Percentiles rank a stretch among this genome's conserved stretches.
phyloP scores from a whole-genome alignment of 2,797 vertebrate genomes.

The Pseudochromis fuscus region DNA sequence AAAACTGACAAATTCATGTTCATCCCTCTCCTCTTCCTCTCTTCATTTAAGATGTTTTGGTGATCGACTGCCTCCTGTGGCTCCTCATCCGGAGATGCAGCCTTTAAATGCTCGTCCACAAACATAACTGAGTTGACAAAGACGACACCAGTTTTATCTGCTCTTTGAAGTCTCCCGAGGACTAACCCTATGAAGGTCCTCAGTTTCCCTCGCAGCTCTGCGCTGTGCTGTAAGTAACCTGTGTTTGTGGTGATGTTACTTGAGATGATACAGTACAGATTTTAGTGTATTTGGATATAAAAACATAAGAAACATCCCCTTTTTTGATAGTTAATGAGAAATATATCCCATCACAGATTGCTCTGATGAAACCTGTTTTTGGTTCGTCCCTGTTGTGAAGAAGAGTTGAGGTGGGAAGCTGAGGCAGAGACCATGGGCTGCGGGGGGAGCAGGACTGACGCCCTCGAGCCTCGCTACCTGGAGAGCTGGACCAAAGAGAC shows the following conservation, averaged over 20 bases:
- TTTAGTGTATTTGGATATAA: too few relatives aligned
- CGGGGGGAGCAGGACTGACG: slow-evolving; percentile 87
- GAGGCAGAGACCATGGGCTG: slow-evolving; percentile 83
- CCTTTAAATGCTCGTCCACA: slow-evolving; percentile 17
- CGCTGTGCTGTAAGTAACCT: slow-evolving; percentile 57
- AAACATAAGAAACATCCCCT: too few relatives aligned
- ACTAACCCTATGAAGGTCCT: slow-evolving; percentile 36
- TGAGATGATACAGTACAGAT: background rate
- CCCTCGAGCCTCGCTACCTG: slow-evolving; percentile 86
- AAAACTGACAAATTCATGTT: background rate
- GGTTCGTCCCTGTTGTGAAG: slow-evolving; percentile 11
- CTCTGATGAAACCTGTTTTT: too few relatives aligned
- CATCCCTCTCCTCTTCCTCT: background rate
- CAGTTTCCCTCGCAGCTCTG: slow-evolving; percentile 16
- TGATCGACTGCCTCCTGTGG: background rate
- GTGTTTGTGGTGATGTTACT: background rate
- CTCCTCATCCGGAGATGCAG: slow-evolving; percentile 40
- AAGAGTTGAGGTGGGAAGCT: slow-evolving; percentile 21
- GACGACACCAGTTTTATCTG: background rate
- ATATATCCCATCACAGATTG: too few relatives aligned
- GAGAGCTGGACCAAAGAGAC: slow-evolving; percentile 90
- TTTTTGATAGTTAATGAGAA: too few relatives aligned
- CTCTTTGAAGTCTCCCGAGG: slow-evolving; percentile 7
- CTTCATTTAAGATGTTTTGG: slow-evolving; percentile 31
- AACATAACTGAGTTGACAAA: slow-evolving; percentile 8